Base-by-base conservation (phyloP, 2,113 vertebrate genomes). In the Numenius arquata region DNA sequence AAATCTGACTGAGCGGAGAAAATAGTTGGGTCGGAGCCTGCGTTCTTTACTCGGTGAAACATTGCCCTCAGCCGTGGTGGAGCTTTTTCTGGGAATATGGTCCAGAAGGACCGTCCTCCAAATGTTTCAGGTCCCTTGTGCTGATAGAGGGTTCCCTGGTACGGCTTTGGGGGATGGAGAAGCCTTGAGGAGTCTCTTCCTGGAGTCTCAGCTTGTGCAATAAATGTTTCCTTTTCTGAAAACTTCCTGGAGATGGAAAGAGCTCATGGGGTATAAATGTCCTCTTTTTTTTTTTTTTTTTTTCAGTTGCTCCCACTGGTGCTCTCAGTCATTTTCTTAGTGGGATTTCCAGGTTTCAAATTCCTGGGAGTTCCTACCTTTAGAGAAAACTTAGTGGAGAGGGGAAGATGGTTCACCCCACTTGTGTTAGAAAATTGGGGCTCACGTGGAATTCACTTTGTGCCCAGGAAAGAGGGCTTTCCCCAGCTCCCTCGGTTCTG, bases 41-140 rank as follows among this genome's bases (percentile, higher is more conserved):
- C 0, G 9, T 53, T 76, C 72, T 26, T 66, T 53, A 11, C n/a
- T 66, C 1, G 6, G 65, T 11, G 59, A 15, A 11, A 1, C 7
- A 2, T 17, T 65, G 3, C 26, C 0, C 1, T 59, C 14, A 22
- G 8, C 36, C 0, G 0, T 32, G 36, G 10, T 17, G 47, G 72
- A 76, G 45, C 8, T 84, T 88, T 53, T 27, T 73, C 22, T 38
- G 43, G 58, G 67, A 80, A 11, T 1, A 1, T 17, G 45, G 6
- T 18, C 47, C 7, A 2, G 30, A 47, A 27, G 65, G 67, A 8
- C 3, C 9, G 27, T 34, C 52, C 78, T 85, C 55, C 5, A 16
- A 5, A 55, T 0, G 0, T 30, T 16, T 45, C 26, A 5, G 1
- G 5, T 38, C 53, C 62, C 50, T 56, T 32, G 32, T 87, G 65